Evolutionary conservation across 30 jellyfish, hydroid and myxozoan genomes (phyloP).

Genomic region (Nemopilema nomurai): DNA sequence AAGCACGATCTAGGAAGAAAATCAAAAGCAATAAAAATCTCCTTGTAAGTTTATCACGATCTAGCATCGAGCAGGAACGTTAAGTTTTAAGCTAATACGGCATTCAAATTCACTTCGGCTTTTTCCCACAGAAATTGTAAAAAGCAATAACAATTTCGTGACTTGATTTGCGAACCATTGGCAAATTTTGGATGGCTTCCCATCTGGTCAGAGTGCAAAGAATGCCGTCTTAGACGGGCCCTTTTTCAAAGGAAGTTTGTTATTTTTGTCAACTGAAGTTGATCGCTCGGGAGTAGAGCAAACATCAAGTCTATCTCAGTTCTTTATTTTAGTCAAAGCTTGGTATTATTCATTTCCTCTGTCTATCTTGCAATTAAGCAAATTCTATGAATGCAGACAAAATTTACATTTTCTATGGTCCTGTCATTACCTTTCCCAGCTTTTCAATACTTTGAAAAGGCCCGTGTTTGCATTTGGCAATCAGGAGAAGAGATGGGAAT

Average conservation of each 20-base stretch:
- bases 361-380: constrained; percentile 23
- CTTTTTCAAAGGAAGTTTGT: not conserved
- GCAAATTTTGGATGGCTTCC: not conserved
- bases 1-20: not conserved
- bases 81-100: not conserved
- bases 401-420: constrained; percentile 24
- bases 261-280: not conserved
- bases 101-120: not conserved
- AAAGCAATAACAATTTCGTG: not conserved
- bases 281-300: constrained; percentile 2
- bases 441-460: constrained; percentile 23
- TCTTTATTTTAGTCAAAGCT: not conserved
- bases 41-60: not conserved
- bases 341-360: constrained; percentile 36
- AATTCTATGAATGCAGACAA: constrained; percentile 36
- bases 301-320: constrained; percentile 14
- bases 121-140: not conserved
- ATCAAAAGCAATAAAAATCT: not conserved
- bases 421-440: not conserved
- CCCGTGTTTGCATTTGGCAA: constrained; percentile 20
- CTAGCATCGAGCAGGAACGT: not conserved
- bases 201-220: not conserved
- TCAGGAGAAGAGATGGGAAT: constrained; percentile 12
- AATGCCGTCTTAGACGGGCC: constrained; percentile 7
- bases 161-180: not conserved